Conservation (phyloP, 2,888 invertebrate genomes). For the Operophtera brumata region DNA sequence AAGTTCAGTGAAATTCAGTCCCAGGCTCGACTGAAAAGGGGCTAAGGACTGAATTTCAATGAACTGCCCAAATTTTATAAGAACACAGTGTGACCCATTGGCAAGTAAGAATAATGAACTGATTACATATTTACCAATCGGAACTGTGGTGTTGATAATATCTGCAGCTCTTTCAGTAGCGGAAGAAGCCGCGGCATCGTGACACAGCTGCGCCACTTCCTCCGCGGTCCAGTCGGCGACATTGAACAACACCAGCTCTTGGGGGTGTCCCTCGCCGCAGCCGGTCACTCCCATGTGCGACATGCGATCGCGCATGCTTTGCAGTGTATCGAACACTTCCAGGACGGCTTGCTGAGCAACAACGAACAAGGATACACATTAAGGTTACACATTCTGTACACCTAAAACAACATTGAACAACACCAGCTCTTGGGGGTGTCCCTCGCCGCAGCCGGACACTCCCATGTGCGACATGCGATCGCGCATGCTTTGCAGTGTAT, state of each 20-base stretch:
- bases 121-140: conserved; percentile 47
- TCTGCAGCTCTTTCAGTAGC: conserved; percentile 50
- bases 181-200: conserved; percentile 50
- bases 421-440: conserved; percentile 54
- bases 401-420: conserved; percentile 65
- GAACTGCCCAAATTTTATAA: no score
- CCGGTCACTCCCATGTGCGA: conserved; percentile 51
- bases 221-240: conserved; percentile 70
- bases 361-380: no score
- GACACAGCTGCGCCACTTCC: conserved; percentile 63
- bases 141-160: conserved; percentile 46
- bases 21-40: no score
- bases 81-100: no score
- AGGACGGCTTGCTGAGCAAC: conserved; percentile 59
- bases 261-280: conserved; percentile 49
- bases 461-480: conserved; percentile 63
- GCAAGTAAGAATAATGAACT: no score
- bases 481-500: conserved; percentile 51
- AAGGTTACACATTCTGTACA: no score
- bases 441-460: conserved; percentile 50
- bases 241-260: conserved; percentile 66
- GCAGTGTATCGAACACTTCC: conserved; percentile 59
- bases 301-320: conserved; percentile 59
- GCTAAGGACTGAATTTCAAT: no score
- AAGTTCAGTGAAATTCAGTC: no score